Percentiles rank a stretch among this genome's conserved stretches.
Conservation (phyloP, 2,888 invertebrate species). For the Carpatolechia fugitivella region DNA sequence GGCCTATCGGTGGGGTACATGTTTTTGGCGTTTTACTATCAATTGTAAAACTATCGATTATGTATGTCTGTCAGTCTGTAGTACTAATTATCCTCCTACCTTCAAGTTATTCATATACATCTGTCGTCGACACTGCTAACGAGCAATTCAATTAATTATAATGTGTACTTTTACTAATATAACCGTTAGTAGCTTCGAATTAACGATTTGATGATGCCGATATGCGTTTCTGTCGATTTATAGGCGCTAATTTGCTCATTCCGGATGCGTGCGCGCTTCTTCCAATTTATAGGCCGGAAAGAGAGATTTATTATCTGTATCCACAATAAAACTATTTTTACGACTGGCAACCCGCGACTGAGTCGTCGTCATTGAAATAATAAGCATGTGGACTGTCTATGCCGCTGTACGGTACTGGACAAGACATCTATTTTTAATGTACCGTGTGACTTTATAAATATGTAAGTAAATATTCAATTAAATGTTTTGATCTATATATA, state of each 20-base stretch:
- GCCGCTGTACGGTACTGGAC: neutral
- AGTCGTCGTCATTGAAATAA: conserved; percentile 38
- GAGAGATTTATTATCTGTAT: conserved; percentile 45
- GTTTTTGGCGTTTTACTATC: too few relatives aligned
- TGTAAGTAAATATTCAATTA: too few relatives aligned
- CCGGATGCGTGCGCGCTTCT: conserved; percentile 26
- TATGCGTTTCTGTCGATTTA: conserved; percentile 17
- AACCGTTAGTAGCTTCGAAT: conserved; percentile 6
- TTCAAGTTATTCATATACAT: neutral
- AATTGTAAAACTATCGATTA: too few relatives aligned
- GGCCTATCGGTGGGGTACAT: too few relatives aligned
- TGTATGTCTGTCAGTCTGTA: too few relatives aligned
- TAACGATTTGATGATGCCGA: conserved; percentile 3
- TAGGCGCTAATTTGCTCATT: conserved; percentile 32
- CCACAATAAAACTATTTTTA: conserved; percentile 47
- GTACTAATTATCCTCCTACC: too few relatives aligned
- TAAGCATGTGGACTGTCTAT: conserved; percentile 28
- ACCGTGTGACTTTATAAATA: too few relatives aligned
- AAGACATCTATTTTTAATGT: too few relatives aligned
- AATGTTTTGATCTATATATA: too few relatives aligned
- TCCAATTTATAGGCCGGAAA: conserved; percentile 32
- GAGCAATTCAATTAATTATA: conserved; percentile 35
- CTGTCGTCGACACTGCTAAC: conserved; percentile 5
- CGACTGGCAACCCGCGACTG: conserved; percentile 22
- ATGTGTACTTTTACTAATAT: neutral